A percentile compares a stretch with the other conserved stretches of the same genome.
These are phyloP conservation scores for Anarsia innoxiella DNA, from an alignment of 2,888 invertebrate genomes.

Conservation along the genomic window DNA sequence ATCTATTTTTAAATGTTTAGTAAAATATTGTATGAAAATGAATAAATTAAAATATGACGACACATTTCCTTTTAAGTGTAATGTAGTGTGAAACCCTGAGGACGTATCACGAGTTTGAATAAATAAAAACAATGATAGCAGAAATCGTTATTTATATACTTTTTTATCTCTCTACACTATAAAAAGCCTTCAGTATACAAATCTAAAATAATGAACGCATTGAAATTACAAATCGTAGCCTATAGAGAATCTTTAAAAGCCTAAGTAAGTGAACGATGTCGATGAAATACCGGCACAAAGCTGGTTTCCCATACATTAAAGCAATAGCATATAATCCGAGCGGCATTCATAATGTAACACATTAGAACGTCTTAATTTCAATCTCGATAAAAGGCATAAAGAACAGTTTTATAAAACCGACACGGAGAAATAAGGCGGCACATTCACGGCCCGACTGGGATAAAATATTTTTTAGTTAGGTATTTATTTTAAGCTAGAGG, in stretches of 20 bases:
- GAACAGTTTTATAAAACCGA: conserved; percentile 53
- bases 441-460: too few species aligned
- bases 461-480: too few species aligned
- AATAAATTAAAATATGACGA: conserved; percentile 6
- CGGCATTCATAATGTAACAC: conserved; percentile 32
- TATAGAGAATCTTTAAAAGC: too few species aligned
- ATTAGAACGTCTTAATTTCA: conserved; percentile 66
- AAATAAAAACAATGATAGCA: too few species aligned
- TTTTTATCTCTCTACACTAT: too few species aligned
- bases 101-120: too few species aligned
- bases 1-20: conserved; percentile 25
- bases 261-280: too few species aligned
- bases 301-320: conserved; percentile 23
- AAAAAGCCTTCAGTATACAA: too few species aligned
- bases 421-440: conserved; percentile 29
- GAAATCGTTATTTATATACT: too few species aligned
- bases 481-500: too few species aligned
- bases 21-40: conserved; percentile 19
- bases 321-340: conserved; percentile 18
- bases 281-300: too few species aligned
- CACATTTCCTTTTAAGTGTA: neutral
- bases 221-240: conserved; percentile 24
- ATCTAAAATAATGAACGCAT: conserved; percentile 8
- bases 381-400: conserved; percentile 62
- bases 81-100: neutral